Evolutionary conservation across 53 echinoderm and acorn worm genomes (phyloP), one percentile per base, ranked within the genome.

Genomic region (Henricia sp.): DNA sequence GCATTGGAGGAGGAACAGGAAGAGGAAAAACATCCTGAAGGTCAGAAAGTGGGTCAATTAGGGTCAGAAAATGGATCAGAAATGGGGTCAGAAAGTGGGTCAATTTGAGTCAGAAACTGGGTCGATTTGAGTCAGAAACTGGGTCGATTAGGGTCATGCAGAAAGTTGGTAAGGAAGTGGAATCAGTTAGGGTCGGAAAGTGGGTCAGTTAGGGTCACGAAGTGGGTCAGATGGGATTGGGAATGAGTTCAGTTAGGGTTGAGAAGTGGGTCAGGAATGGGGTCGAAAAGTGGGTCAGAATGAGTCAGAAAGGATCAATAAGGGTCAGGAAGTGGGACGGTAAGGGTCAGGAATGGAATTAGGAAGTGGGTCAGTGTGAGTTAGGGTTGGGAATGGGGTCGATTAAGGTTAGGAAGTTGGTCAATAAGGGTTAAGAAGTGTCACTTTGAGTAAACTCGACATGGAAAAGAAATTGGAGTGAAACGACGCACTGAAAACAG

Each of bases 1-100:
- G 85, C 73, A 30, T 74, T 74, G 74, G 80, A 89, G 39, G 90
- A 93, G 71, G 95, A 95, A 51, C 90, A 95, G 54, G 95, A 95
- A 27, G 95, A 92, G 37, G 90, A 90, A 43, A 86, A 86, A 29
- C 88, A 90, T 10, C 83, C 84, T 19, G 95, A 95, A 93, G 91
- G 95, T 95, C 25, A 88, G 52, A 58, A 54, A 17, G 23, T 5
- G 8, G 28, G 23, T n/a, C n/a, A n/a, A 19, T 72, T 13, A 40
- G 24, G 29, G 28, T 46, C 27, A 41, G 43, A n/a, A n/a, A 16
- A 23, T 17, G 60, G 60, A 33, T 28, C 60, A 60, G 14, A 60
- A 33, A 60, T 30, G 32, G 25, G 43, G 50, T 50, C 71, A 50
- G 13, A 9, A 19, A 19, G 5, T 10, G 58, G 58, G 58, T 58